phyloP scores from a whole-genome alignment of 2,797 vertebrate genomes.

The Scolopax rusticola region DNA sequence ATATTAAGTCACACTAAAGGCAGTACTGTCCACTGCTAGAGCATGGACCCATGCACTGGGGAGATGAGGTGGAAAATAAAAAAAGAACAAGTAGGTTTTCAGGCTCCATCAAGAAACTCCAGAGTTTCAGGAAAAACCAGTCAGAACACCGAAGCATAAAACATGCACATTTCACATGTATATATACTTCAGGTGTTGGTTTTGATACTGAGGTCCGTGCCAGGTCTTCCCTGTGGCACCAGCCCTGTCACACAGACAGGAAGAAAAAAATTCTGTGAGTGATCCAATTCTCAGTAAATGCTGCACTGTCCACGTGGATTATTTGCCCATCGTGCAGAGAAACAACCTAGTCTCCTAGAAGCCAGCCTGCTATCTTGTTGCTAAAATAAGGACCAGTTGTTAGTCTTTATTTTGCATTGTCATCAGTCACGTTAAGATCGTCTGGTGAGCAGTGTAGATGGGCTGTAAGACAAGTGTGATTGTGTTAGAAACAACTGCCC shows the following conservation, averaged over 20 bases:
- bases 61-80: neutral
- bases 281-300: neutral
- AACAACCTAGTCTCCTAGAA: neutral
- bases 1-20: neutral
- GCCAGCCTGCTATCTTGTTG: neutral
- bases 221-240: neutral
- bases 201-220: neutral
- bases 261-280: neutral
- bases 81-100: neutral
- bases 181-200: neutral
- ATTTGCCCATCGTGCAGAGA: neutral
- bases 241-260: neutral
- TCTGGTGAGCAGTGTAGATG: neutral
- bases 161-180: fast-evolving
- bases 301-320: neutral
- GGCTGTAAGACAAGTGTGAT: neutral
- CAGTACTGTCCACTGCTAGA: neutral
- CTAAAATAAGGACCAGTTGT: neutral
- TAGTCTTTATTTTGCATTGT: neutral
- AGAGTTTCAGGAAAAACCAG: neutral
- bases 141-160: neutral
- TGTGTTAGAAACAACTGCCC: neutral
- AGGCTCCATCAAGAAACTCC: neutral
- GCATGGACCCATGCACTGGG: neutral
- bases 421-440: neutral